These are phyloP conservation scores for Raja brachyura DNA, from an alignment of 2,113 vertebrate genomes.

Conservation along the genomic window DNA sequence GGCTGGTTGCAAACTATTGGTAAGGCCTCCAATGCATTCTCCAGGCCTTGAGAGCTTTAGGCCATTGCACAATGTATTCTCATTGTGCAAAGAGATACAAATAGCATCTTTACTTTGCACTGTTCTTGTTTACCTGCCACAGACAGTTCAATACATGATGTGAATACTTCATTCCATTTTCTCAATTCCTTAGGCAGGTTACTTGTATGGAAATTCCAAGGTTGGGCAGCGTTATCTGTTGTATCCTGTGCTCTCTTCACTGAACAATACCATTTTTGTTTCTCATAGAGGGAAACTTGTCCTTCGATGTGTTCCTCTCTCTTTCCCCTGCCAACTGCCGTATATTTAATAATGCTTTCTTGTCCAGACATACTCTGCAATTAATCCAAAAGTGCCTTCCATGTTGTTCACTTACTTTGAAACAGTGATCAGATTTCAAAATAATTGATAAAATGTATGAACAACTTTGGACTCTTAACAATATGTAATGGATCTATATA, in stretches of 20 bases:
- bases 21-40: too few relatives aligned
- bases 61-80: too few relatives aligned
- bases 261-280: background rate
- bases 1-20: too few relatives aligned
- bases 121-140: too few relatives aligned
- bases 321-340: background rate
- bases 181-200: too few relatives aligned
- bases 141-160: too few relatives aligned
- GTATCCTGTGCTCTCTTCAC: background rate
- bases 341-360: background rate
- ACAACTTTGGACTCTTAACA: background rate
- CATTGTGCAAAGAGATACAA: too few relatives aligned
- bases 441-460: background rate
- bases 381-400: background rate
- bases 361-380: background rate
- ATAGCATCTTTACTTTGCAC: too few relatives aligned
- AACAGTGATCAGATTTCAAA: background rate
- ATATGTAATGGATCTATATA: background rate
- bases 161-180: too few relatives aligned
- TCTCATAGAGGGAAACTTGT: background rate
- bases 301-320: background rate
- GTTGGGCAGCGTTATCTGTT: too few relatives aligned
- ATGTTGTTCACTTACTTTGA: background rate
- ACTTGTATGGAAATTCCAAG: too few relatives aligned
- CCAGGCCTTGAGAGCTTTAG: too few relatives aligned